A percentile compares a stretch with the other conserved stretches of the same genome.
Conservation (phyloP, 2,113 vertebrate species). For the Gymnogyps californianus region DNA sequence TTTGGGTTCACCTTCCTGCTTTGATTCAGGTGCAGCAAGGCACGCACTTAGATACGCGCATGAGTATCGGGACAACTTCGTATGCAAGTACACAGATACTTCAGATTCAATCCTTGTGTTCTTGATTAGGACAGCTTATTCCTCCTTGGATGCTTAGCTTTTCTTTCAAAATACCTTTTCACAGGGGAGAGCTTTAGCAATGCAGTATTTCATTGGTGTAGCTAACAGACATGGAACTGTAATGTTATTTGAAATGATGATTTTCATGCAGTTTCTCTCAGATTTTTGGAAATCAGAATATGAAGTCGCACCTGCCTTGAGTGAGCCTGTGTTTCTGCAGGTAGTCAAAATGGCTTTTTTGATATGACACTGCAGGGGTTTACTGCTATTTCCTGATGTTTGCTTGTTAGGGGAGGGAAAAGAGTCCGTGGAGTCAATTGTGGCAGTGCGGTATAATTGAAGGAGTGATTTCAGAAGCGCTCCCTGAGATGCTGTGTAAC, state of each 20-base stretch:
- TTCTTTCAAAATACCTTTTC: not conserved
- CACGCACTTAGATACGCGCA: accelerated
- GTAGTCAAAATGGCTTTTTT: not conserved
- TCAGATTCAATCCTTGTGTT: not conserved
- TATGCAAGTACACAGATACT: not conserved
- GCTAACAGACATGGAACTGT: not conserved
- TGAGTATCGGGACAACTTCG: not conserved
- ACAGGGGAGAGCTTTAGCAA: not conserved
- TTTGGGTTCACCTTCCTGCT: not conserved
- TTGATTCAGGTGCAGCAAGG: not conserved
- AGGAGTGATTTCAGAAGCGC: not conserved
- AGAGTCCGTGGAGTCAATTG: not conserved
- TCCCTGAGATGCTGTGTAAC: not conserved
- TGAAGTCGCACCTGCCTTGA: not conserved
- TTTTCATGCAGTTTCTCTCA: not conserved
- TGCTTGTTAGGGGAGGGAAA: not conserved
- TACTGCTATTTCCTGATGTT: accelerated
- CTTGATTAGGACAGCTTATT: not conserved
- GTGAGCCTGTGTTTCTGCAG: not conserved
- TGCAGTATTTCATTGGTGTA: accelerated
- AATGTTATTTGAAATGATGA: not conserved
- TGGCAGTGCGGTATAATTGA: accelerated
- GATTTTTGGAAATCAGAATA: accelerated
- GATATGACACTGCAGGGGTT: not conserved
- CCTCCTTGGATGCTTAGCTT: not conserved